These are phyloP conservation scores for Leptodactylus fallax DNA, from an alignment of 2,797 vertebrate genomes.

Conservation along the genomic window DNA sequence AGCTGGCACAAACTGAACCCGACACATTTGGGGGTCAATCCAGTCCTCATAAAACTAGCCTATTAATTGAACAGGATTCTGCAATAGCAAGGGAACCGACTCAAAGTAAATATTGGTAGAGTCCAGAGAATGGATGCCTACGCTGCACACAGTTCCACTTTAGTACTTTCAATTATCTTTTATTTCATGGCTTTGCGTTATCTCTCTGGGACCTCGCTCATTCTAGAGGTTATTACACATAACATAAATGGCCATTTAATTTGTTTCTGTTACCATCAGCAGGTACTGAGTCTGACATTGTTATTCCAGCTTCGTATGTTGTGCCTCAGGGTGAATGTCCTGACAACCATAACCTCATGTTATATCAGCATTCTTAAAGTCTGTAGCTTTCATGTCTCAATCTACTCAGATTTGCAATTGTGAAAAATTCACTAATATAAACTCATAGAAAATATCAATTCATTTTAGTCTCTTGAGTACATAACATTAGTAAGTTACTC, in stretches of 20 bases:
- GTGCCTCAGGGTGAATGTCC: constrained; percentile 16
- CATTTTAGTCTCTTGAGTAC: not conserved
- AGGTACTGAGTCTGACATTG: not conserved
- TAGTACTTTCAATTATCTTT: constrained; percentile 14
- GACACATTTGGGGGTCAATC: not conserved
- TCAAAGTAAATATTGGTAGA: not conserved
- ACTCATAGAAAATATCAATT: no score
- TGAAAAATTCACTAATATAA: not conserved
- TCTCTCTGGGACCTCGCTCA: not conserved
- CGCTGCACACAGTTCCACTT: not conserved
- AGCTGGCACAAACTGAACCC: not conserved
- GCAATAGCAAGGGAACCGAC: not conserved
- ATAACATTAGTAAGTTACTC: not conserved
- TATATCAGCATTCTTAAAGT: constrained; percentile 17
- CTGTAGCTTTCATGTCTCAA: not conserved
- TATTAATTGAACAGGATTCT: not conserved
- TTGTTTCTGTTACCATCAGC: constrained; percentile 32
- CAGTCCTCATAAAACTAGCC: not conserved
- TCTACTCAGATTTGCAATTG: not conserved
- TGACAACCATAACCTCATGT: constrained; percentile 15
- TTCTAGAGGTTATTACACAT: constrained; percentile 21
- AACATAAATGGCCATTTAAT: constrained; percentile 10
- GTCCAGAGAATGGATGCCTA: not conserved
- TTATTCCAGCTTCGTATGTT: not conserved
- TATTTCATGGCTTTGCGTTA: not conserved